Conservation (phyloP, 2,113 vertebrate genomes). For the Hypomesus transpacificus region DNA sequence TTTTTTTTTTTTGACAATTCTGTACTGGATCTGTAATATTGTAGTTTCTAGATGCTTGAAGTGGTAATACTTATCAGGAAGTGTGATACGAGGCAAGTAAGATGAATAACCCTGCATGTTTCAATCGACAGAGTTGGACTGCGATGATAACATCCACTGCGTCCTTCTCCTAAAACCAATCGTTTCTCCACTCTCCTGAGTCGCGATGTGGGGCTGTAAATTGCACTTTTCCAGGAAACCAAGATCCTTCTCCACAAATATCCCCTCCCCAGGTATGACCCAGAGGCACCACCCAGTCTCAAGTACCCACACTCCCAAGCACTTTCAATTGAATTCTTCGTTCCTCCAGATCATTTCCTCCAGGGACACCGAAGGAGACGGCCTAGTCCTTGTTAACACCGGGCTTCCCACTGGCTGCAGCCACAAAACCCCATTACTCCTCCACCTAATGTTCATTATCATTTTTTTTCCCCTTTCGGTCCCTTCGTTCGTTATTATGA, state of each 20-base stretch:
- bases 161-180: too few relatives aligned
- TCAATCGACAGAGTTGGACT: too few relatives aligned
- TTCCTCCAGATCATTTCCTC: constrained; percentile 45
- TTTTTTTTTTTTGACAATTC: background rate
- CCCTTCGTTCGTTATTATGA: constrained; percentile 22
- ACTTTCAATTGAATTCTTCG: constrained; percentile 44
- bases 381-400: constrained; percentile 27
- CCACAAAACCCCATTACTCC: constrained; percentile 21
- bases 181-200: too few relatives aligned
- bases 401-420: constrained; percentile 17
- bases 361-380: constrained; percentile 15
- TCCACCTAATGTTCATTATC: constrained; percentile 37
- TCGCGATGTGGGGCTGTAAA: too few relatives aligned
- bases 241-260: background rate
- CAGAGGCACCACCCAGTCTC: constrained; percentile 24
- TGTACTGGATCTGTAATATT: background rate
- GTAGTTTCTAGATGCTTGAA: too few relatives aligned
- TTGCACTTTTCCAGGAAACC: too few relatives aligned
- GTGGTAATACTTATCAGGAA: too few relatives aligned
- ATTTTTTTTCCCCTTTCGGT: background rate
- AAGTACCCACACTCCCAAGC: constrained; percentile 31
- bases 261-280: background rate
- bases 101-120: too few relatives aligned
- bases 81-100: too few relatives aligned
- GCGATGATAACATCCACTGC: too few relatives aligned